Evolutionary conservation across 2,888 invertebrate genomes (phyloP).

Genomic region (Mesochorus sp.): DNA sequence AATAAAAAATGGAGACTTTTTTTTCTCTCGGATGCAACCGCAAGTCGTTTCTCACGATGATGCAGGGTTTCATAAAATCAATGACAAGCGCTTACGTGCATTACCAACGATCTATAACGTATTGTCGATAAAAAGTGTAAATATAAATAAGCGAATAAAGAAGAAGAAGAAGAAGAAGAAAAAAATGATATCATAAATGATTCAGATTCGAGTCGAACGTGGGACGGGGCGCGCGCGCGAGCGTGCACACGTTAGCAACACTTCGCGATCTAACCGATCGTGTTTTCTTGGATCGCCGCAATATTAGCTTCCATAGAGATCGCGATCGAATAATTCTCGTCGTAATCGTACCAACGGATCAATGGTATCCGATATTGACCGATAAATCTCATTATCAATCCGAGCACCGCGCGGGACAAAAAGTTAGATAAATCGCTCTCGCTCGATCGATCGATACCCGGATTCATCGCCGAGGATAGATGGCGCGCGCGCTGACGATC

Average conservation of each 20-base stretch:
- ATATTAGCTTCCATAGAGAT: constrained; percentile 54
- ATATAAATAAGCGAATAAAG: constrained; percentile 1
- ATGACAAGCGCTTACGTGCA: not conserved
- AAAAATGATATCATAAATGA: constrained; percentile 25
- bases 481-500: constrained; percentile 19
- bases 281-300: constrained; percentile 32
- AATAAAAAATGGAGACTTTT: not conserved
- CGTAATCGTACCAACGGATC: constrained; percentile 28
- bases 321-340: constrained; percentile 29
- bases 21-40: not conserved
- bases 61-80: constrained; percentile 7
- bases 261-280: constrained; percentile 54
- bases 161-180: too few species aligned
- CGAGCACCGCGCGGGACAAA: constrained; percentile 57
- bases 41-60: not conserved
- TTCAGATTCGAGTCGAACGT: constrained; percentile 3
- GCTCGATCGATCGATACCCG: not conserved
- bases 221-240: not conserved
- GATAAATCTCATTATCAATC: constrained; percentile 71
- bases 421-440: constrained; percentile 69
- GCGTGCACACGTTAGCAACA: constrained; percentile 65
- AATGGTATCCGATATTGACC: constrained; percentile 65
- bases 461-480: constrained; percentile 10
- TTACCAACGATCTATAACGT: not conserved
- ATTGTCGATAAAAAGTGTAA: not conserved